Conservation (phyloP, 2,888 invertebrate species). For the Piscicola geometra region DNA sequence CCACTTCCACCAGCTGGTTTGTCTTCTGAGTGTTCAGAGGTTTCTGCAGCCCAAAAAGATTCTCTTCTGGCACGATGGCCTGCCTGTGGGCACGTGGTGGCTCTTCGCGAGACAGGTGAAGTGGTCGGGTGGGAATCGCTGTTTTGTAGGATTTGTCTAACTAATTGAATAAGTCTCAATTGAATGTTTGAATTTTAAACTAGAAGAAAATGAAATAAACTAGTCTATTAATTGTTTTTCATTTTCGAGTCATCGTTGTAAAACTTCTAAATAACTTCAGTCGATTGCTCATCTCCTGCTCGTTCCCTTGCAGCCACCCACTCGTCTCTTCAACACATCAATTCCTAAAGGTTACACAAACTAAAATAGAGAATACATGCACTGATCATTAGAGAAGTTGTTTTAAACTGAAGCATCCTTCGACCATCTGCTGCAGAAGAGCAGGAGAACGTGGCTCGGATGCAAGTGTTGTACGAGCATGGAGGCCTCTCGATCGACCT, state of each 20-base stretch:
- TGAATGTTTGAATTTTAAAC: too few species aligned
- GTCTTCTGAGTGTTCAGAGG: constrained; percentile 39
- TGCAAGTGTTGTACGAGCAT: constrained; percentile 42
- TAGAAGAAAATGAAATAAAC: too few species aligned
- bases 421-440: constrained; percentile 43
- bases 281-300: constrained; percentile 34
- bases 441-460: constrained; percentile 43
- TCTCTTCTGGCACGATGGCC: constrained; percentile 40
- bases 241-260: too few species aligned
- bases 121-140: too few species aligned
- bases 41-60: constrained; percentile 39
- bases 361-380: too few species aligned
- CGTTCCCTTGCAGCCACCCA: constrained; percentile 36
- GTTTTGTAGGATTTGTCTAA: too few species aligned
- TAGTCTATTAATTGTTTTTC: too few species aligned
- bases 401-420: too few species aligned
- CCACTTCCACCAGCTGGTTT: constrained; percentile 41
- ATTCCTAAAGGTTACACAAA: too few species aligned
- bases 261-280: too few species aligned
- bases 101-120: constrained; percentile 32
- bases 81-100: constrained; percentile 43
- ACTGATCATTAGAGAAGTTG: too few species aligned
- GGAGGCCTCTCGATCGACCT: constrained; percentile 52
- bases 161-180: too few species aligned
- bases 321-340: constrained; percentile 34